Percentiles rank a stretch among this genome's conserved stretches.
Conservation (phyloP, 2,113 vertebrate genomes). For the Cynocephalus volans region DNA sequence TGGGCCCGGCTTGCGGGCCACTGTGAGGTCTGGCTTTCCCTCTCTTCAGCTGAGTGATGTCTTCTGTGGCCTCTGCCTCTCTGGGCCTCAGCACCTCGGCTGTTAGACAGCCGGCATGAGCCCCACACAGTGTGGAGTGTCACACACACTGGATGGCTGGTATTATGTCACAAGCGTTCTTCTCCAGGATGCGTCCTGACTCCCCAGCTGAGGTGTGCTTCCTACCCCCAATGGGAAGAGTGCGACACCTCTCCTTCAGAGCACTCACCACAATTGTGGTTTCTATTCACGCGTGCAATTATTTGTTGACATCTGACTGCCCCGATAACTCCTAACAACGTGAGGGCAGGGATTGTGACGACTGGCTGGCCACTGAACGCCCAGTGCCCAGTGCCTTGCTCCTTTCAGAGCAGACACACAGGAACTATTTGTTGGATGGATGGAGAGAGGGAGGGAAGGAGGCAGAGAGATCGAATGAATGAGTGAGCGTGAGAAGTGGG, state of each 20-base stretch:
- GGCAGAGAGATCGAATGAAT: neutral
- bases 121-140: neutral
- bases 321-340: neutral
- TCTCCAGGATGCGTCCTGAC: neutral
- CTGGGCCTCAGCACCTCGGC: neutral
- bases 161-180: neutral
- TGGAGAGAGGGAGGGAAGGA: neutral
- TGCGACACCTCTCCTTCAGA: neutral
- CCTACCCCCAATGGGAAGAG: neutral
- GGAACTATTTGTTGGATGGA: neutral
- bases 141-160: fast-evolving
- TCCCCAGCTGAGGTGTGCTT: neutral
- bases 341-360: too few species aligned
- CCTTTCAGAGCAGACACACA: neutral
- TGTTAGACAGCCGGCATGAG: neutral
- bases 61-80: neutral
- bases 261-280: neutral
- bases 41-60: too few species aligned
- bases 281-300: neutral
- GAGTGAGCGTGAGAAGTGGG: neutral
- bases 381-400: neutral
- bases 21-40: neutral
- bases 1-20: neutral
- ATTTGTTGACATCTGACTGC: neutral
- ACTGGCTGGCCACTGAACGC: neutral